A percentile compares a stretch with the other conserved stretches of the same genome.
Evolutionary conservation across 2,797 vertebrate genomes (phyloP).

Genomic region (Dipus sagitta): DNA sequence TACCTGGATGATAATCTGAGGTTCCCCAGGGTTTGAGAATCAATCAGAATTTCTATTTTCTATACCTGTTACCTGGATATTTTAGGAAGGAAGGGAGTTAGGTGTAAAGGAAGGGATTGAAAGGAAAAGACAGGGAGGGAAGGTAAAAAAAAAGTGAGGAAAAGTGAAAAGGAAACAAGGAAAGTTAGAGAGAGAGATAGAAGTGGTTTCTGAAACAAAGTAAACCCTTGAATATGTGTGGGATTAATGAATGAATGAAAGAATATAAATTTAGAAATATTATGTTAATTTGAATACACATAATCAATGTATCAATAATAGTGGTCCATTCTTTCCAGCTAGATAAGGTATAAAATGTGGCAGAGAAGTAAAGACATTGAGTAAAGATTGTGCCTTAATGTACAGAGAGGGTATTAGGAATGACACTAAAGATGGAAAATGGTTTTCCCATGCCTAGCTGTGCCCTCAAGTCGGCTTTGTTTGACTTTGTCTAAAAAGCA

Average conservation of each 20-base stretch:
- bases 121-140: no score
- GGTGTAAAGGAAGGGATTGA: fast-evolving
- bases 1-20: neutral
- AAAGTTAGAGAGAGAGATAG: no score
- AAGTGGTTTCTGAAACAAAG: neutral
- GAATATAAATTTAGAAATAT: conserved; percentile 7
- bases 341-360: neutral
- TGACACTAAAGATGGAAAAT: neutral
- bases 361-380: neutral
- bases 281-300: neutral
- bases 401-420: neutral
- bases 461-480: neutral
- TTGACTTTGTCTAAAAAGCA: neutral
- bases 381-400: neutral
- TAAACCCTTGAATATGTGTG: neutral
- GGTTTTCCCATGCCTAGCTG: neutral
- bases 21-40: neutral
- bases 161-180: neutral
- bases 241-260: neutral
- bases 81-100: neutral
- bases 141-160: fast-evolving
- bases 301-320: neutral
- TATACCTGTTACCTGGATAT: neutral
- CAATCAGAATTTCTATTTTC: neutral
- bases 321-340: neutral